Evolutionary conservation across 2,113 vertebrate species (phyloP).

Genomic region (Potamarius usumacintae): DNA sequence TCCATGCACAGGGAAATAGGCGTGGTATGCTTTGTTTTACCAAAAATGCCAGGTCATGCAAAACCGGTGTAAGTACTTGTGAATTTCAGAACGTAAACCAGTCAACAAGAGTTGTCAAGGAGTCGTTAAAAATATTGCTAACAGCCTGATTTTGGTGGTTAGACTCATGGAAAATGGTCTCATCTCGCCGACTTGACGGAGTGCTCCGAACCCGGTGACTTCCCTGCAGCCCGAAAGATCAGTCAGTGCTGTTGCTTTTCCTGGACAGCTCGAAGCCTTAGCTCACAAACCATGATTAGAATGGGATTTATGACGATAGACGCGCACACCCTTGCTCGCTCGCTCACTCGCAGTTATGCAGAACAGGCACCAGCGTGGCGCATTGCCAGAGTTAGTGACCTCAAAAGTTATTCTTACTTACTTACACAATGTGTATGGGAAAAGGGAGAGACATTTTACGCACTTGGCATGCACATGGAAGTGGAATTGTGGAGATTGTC

Average conservation of each 20-base stretch:
- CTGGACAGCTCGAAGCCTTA: conserved; percentile 14
- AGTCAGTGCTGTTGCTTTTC: conserved; percentile 9
- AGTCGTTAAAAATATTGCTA: neutral
- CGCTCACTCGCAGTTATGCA: neutral
- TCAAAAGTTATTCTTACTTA: neutral
- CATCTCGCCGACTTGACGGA: neutral
- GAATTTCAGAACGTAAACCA: neutral
- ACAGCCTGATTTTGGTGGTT: neutral
- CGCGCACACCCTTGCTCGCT: neutral
- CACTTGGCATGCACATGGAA: neutral
- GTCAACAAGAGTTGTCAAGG: no score
- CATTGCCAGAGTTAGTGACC: neutral
- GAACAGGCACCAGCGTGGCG: neutral
- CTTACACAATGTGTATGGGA: neutral
- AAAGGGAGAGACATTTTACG: neutral
- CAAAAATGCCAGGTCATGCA: neutral
- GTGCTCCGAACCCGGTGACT: conserved; percentile 2
- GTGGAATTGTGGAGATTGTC: neutral
- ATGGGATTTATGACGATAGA: conserved; percentile 7
- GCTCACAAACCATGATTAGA: conserved; percentile 39
- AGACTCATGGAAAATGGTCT: neutral
- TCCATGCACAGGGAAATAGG: neutral
- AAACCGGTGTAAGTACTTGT: neutral
- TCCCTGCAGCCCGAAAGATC: neutral
- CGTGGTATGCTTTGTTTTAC: neutral